phyloP scores from a whole-genome alignment of 2,888 invertebrate genomes.

The Calameuta idolon region DNA sequence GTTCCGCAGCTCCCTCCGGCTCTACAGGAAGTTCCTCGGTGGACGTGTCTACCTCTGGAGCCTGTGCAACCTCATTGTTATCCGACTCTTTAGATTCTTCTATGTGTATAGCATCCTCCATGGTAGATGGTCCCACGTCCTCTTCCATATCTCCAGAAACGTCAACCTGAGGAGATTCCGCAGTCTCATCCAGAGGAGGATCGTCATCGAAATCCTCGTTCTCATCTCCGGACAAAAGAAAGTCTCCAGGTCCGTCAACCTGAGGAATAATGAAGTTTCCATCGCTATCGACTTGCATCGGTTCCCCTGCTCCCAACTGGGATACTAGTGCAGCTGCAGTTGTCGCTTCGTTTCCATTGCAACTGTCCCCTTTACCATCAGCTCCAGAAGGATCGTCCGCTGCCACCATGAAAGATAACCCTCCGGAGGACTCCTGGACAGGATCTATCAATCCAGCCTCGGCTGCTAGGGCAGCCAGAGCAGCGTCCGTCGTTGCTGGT shows the following conservation, averaged over 20 bases:
- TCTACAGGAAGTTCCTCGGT: conserved; percentile 15
- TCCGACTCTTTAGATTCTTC: not conserved
- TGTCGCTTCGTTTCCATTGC: conserved; percentile 61
- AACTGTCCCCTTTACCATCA: conserved; percentile 60
- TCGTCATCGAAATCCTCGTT: conserved; percentile 29
- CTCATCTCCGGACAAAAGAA: conserved; percentile 55
- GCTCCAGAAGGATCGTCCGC: conserved; percentile 49
- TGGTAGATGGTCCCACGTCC: conserved; percentile 29
- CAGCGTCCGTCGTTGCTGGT: conserved; percentile 74
- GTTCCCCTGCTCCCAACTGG: conserved; percentile 53
- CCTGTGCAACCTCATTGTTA: not conserved
- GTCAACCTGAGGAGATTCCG: conserved; percentile 16
- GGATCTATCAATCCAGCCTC: conserved; percentile 74
- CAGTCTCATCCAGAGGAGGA: conserved; percentile 17
- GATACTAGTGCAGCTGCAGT: conserved; percentile 52
- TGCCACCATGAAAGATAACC: conserved; percentile 61
- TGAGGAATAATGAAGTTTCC: conserved; percentile 64
- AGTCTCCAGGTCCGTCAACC: conserved; percentile 59
- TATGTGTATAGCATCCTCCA: not conserved
- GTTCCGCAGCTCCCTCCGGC: conserved; percentile 24
- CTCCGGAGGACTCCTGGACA: conserved; percentile 61
- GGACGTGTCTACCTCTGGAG: not conserved
- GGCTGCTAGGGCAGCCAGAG: conserved; percentile 73
- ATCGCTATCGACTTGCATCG: conserved; percentile 63
- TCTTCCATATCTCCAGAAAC: conserved; percentile 39